Conservation (phyloP, 2,113 vertebrate species). For the Cygnus buccinator region DNA sequence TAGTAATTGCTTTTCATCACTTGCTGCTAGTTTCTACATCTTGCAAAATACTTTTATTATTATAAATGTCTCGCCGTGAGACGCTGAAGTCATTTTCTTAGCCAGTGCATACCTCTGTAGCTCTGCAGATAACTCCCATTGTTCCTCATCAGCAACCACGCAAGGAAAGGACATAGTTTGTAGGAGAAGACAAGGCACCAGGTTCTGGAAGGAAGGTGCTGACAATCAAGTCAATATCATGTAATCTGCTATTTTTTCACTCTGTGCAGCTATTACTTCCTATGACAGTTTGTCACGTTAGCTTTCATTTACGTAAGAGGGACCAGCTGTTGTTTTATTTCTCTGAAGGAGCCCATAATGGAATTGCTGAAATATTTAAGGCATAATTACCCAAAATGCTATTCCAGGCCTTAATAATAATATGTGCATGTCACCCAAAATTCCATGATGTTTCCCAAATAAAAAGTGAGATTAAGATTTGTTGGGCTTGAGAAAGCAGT, state of each 20-base stretch:
- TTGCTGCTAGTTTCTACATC: background rate
- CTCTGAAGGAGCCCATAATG: slow-evolving; percentile 37
- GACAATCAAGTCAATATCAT: background rate
- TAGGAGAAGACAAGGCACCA: background rate
- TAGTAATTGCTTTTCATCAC: background rate
- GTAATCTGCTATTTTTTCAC: background rate
- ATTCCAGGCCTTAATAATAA: slow-evolving; percentile 22
- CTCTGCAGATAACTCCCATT: background rate
- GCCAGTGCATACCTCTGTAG: rapidly evolving
- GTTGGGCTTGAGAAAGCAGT: background rate
- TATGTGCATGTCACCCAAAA: slow-evolving; percentile 6
- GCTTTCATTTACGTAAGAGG: slow-evolving; percentile 29
- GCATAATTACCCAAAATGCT: slow-evolving; percentile 39
- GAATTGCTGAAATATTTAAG: slow-evolving; percentile 66
- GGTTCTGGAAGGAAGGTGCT: background rate
- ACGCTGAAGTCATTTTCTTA: background rate
- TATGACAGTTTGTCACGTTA: slow-evolving; percentile 1
- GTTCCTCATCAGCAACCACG: background rate
- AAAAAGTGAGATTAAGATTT: background rate
- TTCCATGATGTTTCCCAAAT: background rate
- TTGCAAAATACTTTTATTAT: background rate
- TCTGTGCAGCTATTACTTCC: background rate
- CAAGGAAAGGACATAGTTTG: background rate
- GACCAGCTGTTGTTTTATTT: slow-evolving; percentile 45
- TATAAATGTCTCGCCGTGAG: background rate